These are phyloP conservation scores for Pygoscelis antarcticus DNA, from an alignment of 2,113 vertebrate genomes.

Conservation along the genomic window DNA sequence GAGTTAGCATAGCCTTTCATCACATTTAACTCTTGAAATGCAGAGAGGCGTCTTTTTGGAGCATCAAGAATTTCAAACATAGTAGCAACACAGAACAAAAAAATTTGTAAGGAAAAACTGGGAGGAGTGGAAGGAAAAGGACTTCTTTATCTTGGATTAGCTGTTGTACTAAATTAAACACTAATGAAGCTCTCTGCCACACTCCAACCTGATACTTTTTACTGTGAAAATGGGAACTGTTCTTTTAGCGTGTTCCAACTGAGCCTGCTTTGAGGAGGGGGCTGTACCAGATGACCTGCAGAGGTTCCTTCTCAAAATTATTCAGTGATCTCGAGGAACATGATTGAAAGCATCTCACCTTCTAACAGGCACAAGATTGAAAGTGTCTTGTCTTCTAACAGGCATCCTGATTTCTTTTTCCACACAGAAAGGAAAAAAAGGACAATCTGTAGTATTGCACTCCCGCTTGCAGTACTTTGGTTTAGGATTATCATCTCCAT, in stretches of 20 bases:
- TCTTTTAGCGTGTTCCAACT: neutral
- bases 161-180: neutral
- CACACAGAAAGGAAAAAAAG: neutral
- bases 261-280: neutral
- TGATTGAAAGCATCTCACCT: neutral
- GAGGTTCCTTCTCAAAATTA: neutral
- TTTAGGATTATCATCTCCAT: neutral
- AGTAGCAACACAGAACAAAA: neutral
- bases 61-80: neutral
- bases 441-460: accelerated
- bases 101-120: neutral
- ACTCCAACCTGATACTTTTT: neutral
- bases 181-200: neutral
- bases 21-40: neutral
- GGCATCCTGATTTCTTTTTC: neutral
- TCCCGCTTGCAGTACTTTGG: neutral
- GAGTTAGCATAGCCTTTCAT: neutral
- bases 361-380: neutral
- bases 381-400: neutral
- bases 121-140: neutral
- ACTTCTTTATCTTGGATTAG: neutral
- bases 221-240: neutral
- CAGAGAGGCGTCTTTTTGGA: neutral
- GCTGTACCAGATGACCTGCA: neutral
- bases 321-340: neutral